phyloP scores from a whole-genome alignment of 2,888 invertebrate species.

The Apantesis nais region DNA sequence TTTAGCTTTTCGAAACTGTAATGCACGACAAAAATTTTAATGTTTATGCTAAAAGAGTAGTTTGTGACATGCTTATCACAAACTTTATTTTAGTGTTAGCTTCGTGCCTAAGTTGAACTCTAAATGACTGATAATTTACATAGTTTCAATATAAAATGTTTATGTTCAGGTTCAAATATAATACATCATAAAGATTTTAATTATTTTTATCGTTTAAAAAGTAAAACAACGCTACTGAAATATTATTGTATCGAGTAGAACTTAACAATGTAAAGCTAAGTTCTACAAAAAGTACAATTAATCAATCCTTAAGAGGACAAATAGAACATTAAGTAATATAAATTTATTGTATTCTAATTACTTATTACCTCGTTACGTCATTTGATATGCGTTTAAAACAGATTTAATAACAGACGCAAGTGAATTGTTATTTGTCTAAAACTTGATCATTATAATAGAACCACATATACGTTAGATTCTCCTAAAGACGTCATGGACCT shows the following conservation, averaged over 20 bases:
- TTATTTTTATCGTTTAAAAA: background rate
- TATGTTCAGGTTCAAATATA: background rate
- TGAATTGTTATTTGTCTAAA: constrained; percentile 10
- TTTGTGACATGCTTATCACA: background rate
- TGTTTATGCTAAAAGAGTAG: background rate
- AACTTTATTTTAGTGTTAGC: background rate
- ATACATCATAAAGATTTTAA: background rate
- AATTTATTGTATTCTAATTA: constrained; percentile 4
- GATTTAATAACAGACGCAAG: constrained; percentile 24
- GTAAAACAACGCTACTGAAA: background rate
- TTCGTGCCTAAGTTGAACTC: background rate
- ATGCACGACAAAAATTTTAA: background rate
- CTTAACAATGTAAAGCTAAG: background rate
- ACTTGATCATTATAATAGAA: background rate
- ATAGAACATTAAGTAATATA: background rate
- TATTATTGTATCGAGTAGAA: background rate
- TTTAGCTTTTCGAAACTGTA: background rate
- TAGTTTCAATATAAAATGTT: background rate
- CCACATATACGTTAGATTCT: background rate
- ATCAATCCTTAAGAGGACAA: background rate
- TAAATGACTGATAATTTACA: background rate
- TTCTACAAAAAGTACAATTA: background rate
- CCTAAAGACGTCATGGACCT: background rate
- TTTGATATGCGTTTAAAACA: constrained; percentile 18
- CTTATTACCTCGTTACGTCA: constrained; percentile 5